A percentile compares a stretch with the other conserved stretches of the same genome.
Evolutionary conservation across 1,140 invertebrate genomes (phyloP).

Genomic region (Pseudomyrmex sp.): DNA sequence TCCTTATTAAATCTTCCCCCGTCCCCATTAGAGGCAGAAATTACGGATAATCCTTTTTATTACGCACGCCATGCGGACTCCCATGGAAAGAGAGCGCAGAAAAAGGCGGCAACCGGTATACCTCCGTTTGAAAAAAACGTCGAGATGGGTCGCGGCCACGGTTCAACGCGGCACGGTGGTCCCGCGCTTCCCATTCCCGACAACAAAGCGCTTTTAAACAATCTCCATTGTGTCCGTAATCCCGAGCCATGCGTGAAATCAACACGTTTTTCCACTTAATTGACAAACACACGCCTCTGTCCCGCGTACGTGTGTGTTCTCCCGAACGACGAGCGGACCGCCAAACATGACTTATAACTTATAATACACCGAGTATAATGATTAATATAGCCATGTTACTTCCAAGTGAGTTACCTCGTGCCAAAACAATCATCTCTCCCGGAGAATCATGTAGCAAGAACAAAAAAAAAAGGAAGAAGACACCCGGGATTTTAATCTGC

Average conservation of each 20-base stretch:
- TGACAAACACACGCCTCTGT: constrained; percentile 71
- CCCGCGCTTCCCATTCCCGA: constrained; percentile 72
- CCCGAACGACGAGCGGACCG: constrained; percentile 20
- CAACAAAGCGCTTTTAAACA: constrained; percentile 76
- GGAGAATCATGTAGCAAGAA: too few species aligned
- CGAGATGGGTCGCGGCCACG: constrained; percentile 55
- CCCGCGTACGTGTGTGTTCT: constrained; percentile 32
- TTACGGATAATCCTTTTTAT: constrained; percentile 67
- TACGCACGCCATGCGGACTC: constrained; percentile 59
- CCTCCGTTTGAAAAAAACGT: constrained; percentile 50
- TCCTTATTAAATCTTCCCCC: constrained; percentile 65
- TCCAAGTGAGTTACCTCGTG: neutral
- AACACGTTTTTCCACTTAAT: constrained; percentile 78
- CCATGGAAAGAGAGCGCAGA: constrained; percentile 55
- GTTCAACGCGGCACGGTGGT: constrained; percentile 62
- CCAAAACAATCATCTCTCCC: neutral
- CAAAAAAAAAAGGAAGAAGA: neutral
- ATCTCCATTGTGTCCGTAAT: constrained; percentile 73
- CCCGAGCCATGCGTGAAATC: constrained; percentile 76
- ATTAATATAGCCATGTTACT: constrained; percentile 26
- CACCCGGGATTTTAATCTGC: neutral
- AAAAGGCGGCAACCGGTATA: constrained; percentile 33
- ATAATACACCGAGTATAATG: constrained; percentile 27
- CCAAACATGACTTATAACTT: constrained; percentile 46
- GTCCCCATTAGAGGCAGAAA: constrained; percentile 58